These are phyloP conservation scores for Coracias cyanogaster DNA, from an alignment of 2,797 vertebrate genomes.

Conservation along the genomic window DNA sequence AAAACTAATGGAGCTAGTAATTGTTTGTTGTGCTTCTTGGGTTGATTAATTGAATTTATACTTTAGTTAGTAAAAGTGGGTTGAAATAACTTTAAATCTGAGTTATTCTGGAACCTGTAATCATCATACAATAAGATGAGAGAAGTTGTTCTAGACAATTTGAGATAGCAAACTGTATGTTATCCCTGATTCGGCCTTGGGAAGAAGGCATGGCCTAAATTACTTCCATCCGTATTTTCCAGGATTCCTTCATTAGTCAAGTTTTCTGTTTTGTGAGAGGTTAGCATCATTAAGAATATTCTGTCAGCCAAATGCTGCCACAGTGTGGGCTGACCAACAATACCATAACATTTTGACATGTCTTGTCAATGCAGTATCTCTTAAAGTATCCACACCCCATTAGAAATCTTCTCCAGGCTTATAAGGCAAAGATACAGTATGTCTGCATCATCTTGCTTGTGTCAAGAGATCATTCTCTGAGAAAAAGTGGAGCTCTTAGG, in stretches of 20 bases:
- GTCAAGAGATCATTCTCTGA: neutral
- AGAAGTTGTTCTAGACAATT: neutral
- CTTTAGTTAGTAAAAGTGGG: neutral
- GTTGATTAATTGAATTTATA: neutral
- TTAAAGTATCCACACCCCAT: neutral
- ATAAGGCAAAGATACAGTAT: neutral
- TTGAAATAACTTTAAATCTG: neutral
- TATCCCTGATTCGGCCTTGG: neutral
- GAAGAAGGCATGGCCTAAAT: neutral
- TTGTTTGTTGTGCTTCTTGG: neutral
- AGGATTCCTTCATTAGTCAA: rapidly evolving
- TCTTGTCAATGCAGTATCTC: neutral
- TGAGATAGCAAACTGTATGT: neutral
- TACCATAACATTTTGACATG: neutral
- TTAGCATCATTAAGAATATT: neutral
- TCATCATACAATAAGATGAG: neutral
- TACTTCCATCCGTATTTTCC: neutral
- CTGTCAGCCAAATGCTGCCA: neutral
- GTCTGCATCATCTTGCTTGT: neutral
- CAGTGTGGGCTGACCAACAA: neutral
- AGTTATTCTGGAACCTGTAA: neutral
- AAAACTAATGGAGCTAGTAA: neutral
- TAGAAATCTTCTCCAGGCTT: neutral
- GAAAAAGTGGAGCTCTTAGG: neutral
- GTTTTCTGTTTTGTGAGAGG: neutral